phyloP scores from a whole-genome alignment of 1,140 invertebrate genomes.

The Sweltsa coloradensis region DNA sequence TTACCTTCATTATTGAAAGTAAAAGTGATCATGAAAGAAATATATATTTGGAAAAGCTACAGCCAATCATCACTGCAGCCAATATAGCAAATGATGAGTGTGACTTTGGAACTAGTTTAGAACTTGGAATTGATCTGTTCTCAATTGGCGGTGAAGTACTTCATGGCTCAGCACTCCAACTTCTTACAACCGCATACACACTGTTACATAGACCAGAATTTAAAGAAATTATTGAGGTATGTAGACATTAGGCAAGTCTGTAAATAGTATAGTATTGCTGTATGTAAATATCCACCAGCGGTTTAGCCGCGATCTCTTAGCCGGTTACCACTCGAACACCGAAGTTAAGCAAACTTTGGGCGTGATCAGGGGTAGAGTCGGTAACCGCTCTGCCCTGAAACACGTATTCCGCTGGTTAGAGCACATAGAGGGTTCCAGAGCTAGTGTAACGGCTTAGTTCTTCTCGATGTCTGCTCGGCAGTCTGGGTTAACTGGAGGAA shows the following conservation, averaged over 20 bases:
- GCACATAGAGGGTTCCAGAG: too few relatives aligned
- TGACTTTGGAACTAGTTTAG: constrained; percentile 84
- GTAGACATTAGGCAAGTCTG: background rate
- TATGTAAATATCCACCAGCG: too few relatives aligned
- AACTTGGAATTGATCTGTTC: constrained; percentile 78
- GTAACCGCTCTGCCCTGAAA: too few relatives aligned
- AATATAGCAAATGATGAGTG: constrained; percentile 88
- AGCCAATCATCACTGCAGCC: constrained; percentile 64
- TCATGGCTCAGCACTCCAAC: constrained; percentile 45
- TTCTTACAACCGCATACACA: constrained; percentile 65
- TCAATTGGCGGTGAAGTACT: constrained; percentile 55
- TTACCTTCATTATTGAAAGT: constrained; percentile 50
- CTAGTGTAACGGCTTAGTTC: too few relatives aligned
- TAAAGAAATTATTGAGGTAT: constrained; percentile 50
- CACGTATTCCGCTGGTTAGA: too few relatives aligned
- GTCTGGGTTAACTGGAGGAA: too few relatives aligned
- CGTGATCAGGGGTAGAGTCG: too few relatives aligned
- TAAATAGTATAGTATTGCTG: background rate
- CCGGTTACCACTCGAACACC: too few relatives aligned
- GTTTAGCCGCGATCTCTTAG: too few relatives aligned
- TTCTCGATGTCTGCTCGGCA: too few relatives aligned
- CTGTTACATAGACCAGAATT: constrained; percentile 60
- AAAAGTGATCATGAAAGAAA: constrained; percentile 42
- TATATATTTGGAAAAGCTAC: constrained; percentile 46
- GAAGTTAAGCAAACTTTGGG: too few relatives aligned